Percentiles rank a stretch among this genome's conserved stretches.
phyloP scores from a whole-genome alignment of 2,888 invertebrate species.

The Amphipoea lucens region DNA sequence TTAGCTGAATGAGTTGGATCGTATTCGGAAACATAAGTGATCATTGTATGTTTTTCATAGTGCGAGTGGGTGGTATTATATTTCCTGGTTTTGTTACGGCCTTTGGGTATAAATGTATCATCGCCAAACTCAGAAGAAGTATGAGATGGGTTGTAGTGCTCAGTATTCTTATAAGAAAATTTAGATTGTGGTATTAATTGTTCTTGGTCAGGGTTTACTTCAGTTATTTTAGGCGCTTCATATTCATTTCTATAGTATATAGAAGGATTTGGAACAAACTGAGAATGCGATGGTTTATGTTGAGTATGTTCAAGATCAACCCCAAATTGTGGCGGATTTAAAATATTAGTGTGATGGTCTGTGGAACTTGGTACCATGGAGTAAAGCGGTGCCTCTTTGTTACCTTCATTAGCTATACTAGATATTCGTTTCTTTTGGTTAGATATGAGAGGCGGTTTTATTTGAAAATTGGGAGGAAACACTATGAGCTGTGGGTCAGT shows the following conservation, averaged over 20 bases:
- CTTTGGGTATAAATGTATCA: not conserved
- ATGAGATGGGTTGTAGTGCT: not conserved
- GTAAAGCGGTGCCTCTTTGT: not conserved
- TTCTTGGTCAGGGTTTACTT: constrained; percentile 7
- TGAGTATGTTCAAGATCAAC: not conserved
- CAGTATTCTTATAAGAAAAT: not conserved
- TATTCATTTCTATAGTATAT: constrained; percentile 18
- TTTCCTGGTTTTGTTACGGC: constrained; percentile 8
- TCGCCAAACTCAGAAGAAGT: not conserved
- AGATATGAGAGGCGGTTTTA: not conserved
- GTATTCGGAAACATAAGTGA: constrained; percentile 16
- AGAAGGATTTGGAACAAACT: constrained; percentile 10
- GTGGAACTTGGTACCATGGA: not conserved
- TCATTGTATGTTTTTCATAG: constrained; percentile 13
- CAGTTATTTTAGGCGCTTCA: constrained; percentile 15
- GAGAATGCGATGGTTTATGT: constrained; percentile 2
- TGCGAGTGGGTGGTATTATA: constrained; percentile 10
- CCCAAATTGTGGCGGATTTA: constrained; percentile 4
- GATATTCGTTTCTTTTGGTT: constrained; percentile 1
- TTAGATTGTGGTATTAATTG: not conserved
- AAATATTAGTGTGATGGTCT: not conserved
- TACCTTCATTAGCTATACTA: not conserved
- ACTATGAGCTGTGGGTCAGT: not conserved
- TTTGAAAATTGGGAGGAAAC: not conserved
- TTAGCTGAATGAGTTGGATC: not conserved